Evolutionary conservation across 2,888 invertebrate genomes (phyloP).

Genomic region (Spodoptera picta): DNA sequence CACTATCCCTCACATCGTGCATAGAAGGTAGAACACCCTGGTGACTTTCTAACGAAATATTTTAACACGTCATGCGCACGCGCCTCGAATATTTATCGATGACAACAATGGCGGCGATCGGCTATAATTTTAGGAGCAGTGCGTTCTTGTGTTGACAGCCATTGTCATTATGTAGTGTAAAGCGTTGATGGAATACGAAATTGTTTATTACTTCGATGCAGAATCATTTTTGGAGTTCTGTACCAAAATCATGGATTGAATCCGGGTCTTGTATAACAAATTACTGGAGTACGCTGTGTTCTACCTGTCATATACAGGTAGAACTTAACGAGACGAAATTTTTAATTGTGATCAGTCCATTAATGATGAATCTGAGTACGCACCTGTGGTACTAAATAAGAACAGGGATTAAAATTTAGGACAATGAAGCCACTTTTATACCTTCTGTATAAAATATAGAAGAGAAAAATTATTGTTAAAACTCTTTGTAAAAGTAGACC

Average conservation of each 20-base stretch:
- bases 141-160: conserved; percentile 58
- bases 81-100: conserved; percentile 77
- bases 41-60: conserved; percentile 86
- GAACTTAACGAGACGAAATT: no score
- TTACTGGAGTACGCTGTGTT: not conserved
- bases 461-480: no score
- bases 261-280: not conserved
- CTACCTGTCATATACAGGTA: no score
- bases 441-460: no score
- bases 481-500: no score
- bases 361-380: no score
- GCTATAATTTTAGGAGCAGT: conserved; percentile 73
- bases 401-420: no score
- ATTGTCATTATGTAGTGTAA: conserved; percentile 55
- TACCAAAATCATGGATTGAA: not conserved
- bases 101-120: conserved; percentile 71
- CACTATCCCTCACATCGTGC: conserved; percentile 59
- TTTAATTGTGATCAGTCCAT: no score
- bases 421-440: no score
- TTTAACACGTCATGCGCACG: conserved; percentile 70
- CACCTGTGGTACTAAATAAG: no score
- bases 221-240: conserved; percentile 11
- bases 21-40: conserved; percentile 62
- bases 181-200: conserved; percentile 44
- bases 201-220: conserved; percentile 26